A percentile compares a stretch with the other conserved stretches of the same genome.
These are phyloP conservation scores for Drosophila novamexicana DNA, from an alignment of 1,140 invertebrate species.

Conservation along the genomic window DNA sequence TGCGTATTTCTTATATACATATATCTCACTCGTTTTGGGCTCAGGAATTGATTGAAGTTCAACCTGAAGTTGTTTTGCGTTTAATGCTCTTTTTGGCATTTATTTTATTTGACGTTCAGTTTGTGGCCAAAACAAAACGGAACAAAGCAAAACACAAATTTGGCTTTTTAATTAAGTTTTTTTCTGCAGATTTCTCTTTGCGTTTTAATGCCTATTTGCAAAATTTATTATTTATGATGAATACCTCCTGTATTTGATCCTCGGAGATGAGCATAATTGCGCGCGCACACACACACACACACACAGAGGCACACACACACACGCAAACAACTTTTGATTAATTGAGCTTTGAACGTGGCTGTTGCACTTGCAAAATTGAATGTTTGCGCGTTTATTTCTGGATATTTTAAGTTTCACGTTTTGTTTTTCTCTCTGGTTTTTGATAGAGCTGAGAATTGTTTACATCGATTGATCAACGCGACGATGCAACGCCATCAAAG, in stretches of 20 bases:
- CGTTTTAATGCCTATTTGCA: conserved; percentile 1
- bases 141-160: not conserved
- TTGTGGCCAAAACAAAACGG: conserved; percentile 13
- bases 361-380: conserved; percentile 5
- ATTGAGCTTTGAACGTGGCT: conserved; percentile 11
- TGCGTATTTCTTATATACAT: conserved; percentile 15
- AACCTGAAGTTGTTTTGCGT: conserved; percentile 44
- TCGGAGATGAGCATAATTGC: conserved; percentile 76
- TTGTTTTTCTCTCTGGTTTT: not conserved
- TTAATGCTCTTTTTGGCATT: conserved; percentile 28
- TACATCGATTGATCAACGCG: conserved; percentile 68
- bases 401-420: not conserved
- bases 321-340: not conserved
- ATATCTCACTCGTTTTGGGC: conserved; percentile 22
- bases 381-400: not conserved
- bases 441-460: not conserved
- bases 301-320: not conserved
- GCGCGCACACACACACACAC: conserved; percentile 11
- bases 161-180: conserved; percentile 19
- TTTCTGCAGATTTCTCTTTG: not conserved
- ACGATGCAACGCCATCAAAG: conserved; percentile 84
- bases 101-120: conserved; percentile 29
- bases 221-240: conserved; percentile 35
- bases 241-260: conserved; percentile 83
- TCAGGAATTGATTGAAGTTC: conserved; percentile 69